These are phyloP conservation scores for Ptyas mucosa DNA, from an alignment of 2,113 vertebrate species.

Conservation along the genomic window DNA sequence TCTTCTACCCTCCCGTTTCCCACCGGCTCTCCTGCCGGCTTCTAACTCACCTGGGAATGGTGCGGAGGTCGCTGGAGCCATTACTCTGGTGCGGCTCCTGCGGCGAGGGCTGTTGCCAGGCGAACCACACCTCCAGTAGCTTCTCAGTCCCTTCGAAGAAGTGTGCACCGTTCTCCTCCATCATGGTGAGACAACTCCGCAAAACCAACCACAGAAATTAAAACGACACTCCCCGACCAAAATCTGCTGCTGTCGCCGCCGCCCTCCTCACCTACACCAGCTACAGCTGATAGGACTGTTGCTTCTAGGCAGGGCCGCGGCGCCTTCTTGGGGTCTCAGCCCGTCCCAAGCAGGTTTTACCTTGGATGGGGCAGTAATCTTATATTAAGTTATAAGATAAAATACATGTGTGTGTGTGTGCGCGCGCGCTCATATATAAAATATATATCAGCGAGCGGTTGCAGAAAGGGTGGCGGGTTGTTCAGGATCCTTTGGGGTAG, in stretches of 20 bases:
- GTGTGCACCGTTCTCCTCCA: constrained; percentile 96
- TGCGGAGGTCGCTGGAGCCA: constrained; percentile 93
- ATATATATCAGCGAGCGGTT: constrained; percentile 38
- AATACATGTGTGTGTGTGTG: not conserved
- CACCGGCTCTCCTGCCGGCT: not conserved
- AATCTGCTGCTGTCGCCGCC: constrained; percentile 68
- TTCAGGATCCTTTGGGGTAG: constrained; percentile 5
- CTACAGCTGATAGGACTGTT: constrained; percentile 34
- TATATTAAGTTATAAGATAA: constrained; percentile 63
- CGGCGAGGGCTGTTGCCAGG: constrained; percentile 83
- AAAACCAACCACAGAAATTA: constrained; percentile 85
- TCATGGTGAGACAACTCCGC: constrained; percentile 87
- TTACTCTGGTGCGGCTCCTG: constrained; percentile 86
- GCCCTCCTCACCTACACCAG: constrained; percentile 20
- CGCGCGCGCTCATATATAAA: constrained; percentile 1
- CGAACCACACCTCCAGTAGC: constrained; percentile 98
- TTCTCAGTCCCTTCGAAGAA: constrained; percentile 99
- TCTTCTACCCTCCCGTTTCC: not conserved
- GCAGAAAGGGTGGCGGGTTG: not conserved
- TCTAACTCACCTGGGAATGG: constrained; percentile 85
- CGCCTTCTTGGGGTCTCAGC: constrained; percentile 50
- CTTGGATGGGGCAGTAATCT: constrained; percentile 43
- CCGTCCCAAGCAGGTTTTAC: constrained; percentile 53
- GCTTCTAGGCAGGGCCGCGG: constrained; percentile 43
- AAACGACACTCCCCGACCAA: constrained; percentile 59